Base-by-base conservation (phyloP, 2,797 vertebrate genomes). In the Sebastes kiyomatsui region DNA sequence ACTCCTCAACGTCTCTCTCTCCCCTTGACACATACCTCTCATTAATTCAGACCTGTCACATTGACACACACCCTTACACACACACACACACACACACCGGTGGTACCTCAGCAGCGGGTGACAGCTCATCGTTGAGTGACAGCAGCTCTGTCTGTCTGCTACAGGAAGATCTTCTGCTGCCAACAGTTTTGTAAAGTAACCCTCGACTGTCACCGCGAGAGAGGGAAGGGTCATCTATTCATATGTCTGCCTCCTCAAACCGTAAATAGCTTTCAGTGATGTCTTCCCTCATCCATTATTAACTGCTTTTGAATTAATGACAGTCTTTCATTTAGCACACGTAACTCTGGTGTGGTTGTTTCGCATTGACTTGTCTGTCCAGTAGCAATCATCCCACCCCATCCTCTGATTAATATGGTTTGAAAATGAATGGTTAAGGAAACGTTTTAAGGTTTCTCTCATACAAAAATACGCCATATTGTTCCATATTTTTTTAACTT, bases 11-110 rank as follows among this genome's bases (percentile, higher is more conserved):
- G 81, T 92, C 92, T 87, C 69, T 82, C 79, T 88, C 86, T 87
- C 38, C 8, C 42, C 77, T 83, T 90, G 88, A 92, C 56, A 13
- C 92, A 83, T 92, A 93, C 93, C 93, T 93, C 91, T 95, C 90
- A 89, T 95, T 96, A 96, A 95, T 90, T 93, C 93, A 95, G 93
- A 82, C 82, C 88, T 87, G 83, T 94, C 95, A 94, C 84, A 82
- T 58, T 35, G 32, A 92, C 89, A 92, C 84, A 74, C 71, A 80
- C 66, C 12, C n/a, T 46, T 46, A 46, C 42, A 46, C 65, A 13
- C 65, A 28, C 65, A 67, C 64, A 23, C 61, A 66, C 35, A 65
- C 60, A 35, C 28, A 55, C 61, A 46, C 71, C 64, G 2, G 11
- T 81, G 80, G 80, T 55, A 67, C 83, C 92, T 85, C 81, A 32